Conservation (phyloP, 1,140 invertebrate species). For the Samia ricini region DNA sequence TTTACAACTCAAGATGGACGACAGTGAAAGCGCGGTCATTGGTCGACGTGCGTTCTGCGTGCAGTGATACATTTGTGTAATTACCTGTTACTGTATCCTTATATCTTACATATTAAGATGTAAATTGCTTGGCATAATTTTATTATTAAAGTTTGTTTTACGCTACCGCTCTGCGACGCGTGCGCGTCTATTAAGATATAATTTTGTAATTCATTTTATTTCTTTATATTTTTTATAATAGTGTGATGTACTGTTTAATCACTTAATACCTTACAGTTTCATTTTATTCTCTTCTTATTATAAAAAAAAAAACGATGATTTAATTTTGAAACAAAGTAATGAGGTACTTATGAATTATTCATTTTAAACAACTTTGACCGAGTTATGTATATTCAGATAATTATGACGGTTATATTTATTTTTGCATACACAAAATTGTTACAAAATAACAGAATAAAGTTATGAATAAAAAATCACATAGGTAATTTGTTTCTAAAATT, state of each 20-base stretch:
- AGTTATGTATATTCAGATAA: too few relatives aligned
- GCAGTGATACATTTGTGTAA: slow-evolving; percentile 43
- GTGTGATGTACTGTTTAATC: not conserved
- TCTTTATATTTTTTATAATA: slow-evolving; percentile 31
- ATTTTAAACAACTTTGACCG: too few relatives aligned
- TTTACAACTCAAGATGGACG: slow-evolving; percentile 53
- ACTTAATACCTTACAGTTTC: not conserved
- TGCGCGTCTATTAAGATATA: slow-evolving; percentile 60
- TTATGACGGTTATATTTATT: too few relatives aligned
- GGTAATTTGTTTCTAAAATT: too few relatives aligned
- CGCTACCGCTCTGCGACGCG: slow-evolving; percentile 57
- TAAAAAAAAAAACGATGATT: too few relatives aligned
- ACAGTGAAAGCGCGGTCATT: slow-evolving; percentile 74
- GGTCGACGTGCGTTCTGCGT: slow-evolving; percentile 59
- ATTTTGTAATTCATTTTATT: slow-evolving; percentile 71
- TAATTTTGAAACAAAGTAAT: too few relatives aligned
- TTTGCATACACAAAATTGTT: too few relatives aligned
- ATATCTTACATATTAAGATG: slow-evolving; percentile 24
- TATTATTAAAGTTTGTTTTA: slow-evolving; percentile 42
- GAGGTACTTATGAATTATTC: too few relatives aligned
- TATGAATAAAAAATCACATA: too few relatives aligned
- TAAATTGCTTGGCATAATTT: slow-evolving; percentile 14
- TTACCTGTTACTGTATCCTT: not conserved
- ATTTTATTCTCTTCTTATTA: not conserved
- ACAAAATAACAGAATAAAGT: too few relatives aligned